Evolutionary conservation across 2,888 invertebrate species (phyloP).

Genomic region (Odontocerum albicorne): DNA sequence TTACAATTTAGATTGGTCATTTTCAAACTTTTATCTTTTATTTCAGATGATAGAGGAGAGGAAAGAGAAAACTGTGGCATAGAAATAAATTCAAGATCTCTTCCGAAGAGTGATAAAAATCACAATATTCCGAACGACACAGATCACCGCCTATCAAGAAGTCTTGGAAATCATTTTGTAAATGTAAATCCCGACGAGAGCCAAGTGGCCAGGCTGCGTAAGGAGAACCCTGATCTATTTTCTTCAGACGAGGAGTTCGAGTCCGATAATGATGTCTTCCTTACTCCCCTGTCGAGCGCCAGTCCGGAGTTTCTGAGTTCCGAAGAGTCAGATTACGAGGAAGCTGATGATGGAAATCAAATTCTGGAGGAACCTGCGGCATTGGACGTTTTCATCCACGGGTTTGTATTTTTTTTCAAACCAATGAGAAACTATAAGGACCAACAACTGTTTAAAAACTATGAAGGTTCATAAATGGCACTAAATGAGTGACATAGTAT

Average conservation of each 20-base stretch:
- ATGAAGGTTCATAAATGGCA: too few species aligned
- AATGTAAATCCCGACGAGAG: neutral
- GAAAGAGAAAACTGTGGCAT: too few species aligned
- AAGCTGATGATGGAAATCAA: slow-evolving; percentile 50
- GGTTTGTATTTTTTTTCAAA: slow-evolving; percentile 55
- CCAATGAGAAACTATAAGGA: too few species aligned
- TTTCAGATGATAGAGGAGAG: slow-evolving; percentile 11
- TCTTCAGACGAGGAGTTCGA: slow-evolving; percentile 51
- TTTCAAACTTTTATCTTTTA: too few species aligned
- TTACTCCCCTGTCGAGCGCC: slow-evolving; percentile 63
- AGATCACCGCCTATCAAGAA: too few species aligned
- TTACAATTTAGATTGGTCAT: too few species aligned
- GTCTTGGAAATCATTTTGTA: too few species aligned
- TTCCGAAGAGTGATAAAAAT: slow-evolving; percentile 24
- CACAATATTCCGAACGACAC: slow-evolving; percentile 15
- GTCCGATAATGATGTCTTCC: slow-evolving; percentile 55
- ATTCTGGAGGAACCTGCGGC: slow-evolving; percentile 56
- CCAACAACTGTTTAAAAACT: too few species aligned
- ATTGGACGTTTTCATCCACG: slow-evolving; percentile 64
- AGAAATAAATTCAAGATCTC: neutral
- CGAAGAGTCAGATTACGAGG: slow-evolving; percentile 46
- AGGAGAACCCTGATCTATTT: slow-evolving; percentile 40
- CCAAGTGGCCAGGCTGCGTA: neutral
- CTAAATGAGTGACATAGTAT: too few species aligned
- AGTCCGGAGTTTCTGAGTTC: slow-evolving; percentile 38